phyloP scores from a whole-genome alignment of 2,797 vertebrate species.

The Podargus strigoides region DNA sequence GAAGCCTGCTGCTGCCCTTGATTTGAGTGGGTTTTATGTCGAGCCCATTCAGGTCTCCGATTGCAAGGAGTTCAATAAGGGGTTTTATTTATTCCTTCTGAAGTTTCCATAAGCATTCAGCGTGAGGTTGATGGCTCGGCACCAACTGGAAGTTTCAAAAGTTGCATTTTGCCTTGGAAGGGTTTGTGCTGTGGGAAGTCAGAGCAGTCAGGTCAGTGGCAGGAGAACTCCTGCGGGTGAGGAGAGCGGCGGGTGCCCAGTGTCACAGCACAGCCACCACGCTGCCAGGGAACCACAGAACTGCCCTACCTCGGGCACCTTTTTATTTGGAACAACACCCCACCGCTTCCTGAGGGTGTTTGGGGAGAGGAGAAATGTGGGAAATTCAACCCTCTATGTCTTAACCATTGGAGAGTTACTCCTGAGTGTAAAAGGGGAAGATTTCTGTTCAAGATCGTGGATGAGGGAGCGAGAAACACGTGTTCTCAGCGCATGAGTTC shows the following conservation, averaged over 20 bases:
- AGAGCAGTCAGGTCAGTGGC: not conserved
- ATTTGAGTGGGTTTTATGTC: not conserved
- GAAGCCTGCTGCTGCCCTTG: conserved; percentile 14
- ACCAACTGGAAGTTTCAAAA: not conserved
- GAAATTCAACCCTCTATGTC: not conserved
- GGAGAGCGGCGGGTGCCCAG: not conserved
- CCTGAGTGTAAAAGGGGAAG: not conserved
- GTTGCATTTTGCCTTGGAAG: not conserved
- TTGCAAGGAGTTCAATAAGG: conserved; percentile 29
- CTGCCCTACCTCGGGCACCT: not conserved
- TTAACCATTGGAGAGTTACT: not conserved
- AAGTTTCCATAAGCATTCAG: conserved; percentile 2
- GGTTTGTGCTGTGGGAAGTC: not conserved
- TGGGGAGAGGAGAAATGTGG: not conserved
- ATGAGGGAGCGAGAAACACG: not conserved
- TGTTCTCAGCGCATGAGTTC: not conserved
- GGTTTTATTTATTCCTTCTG: not conserved
- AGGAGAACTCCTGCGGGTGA: not conserved
- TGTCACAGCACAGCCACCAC: not conserved
- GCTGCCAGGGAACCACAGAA: not conserved
- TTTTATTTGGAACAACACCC: not conserved
- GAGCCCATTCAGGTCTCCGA: conserved; percentile 40
- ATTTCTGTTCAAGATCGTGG: not conserved
- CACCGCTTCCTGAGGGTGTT: not conserved
- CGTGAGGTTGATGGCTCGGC: not conserved